Percentiles rank a stretch among this genome's conserved stretches.
phyloP scores from a whole-genome alignment of 2,888 invertebrate species.

The Poecilobothrus nobilitatus region DNA sequence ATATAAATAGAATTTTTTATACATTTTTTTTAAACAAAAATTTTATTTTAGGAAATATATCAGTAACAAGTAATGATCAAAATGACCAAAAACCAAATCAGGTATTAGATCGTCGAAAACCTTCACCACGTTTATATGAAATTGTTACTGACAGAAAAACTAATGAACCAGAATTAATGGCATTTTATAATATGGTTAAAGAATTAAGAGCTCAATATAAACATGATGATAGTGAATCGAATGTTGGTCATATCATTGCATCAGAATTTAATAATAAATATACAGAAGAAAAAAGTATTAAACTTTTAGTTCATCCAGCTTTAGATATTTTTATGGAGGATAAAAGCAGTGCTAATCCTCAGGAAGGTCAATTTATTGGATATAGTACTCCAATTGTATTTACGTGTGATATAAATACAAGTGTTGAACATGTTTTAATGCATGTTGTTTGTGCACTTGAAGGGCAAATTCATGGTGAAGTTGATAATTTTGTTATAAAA shows the following conservation, averaged over 20 bases:
- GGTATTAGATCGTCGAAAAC: conserved; percentile 39
- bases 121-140: conserved; percentile 59
- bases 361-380: conserved; percentile 36
- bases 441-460: conserved; percentile 77
- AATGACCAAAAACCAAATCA: conserved; percentile 22
- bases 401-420: conserved; percentile 86
- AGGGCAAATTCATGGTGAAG: conserved; percentile 58
- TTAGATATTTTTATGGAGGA: conserved; percentile 39
- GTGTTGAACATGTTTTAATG: conserved; percentile 75
- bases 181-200: conserved; percentile 75
- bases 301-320: conserved; percentile 68
- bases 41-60: neutral
- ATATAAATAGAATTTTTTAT: neutral
- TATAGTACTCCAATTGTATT: conserved; percentile 66
- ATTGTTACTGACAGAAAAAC: conserved; percentile 59
- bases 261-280: conserved; percentile 75
- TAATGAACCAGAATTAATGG: conserved; percentile 68
- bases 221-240: conserved; percentile 65
- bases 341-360: conserved; percentile 44
- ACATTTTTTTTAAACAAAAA: neutral
- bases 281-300: conserved; percentile 74
- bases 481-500: conserved; percentile 58
- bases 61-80: conserved; percentile 7
- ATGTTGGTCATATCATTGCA: conserved; percentile 83
- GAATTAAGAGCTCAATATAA: conserved; percentile 67